Percentiles rank a stretch among this genome's conserved stretches.
Conservation (phyloP, 1,140 invertebrate species). For the Wiebesia pumilae region DNA sequence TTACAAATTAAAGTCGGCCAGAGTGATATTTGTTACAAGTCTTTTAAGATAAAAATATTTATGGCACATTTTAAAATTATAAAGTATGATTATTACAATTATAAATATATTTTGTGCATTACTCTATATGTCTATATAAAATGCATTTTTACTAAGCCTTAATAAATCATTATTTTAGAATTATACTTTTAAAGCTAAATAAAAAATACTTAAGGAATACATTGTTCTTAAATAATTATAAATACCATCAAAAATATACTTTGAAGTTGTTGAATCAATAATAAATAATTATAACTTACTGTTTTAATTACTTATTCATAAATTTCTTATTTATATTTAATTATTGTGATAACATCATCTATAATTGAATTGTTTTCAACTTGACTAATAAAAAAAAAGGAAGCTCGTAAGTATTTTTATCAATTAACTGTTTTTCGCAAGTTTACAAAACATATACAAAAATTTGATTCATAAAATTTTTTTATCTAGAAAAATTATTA, state of each 20-base stretch:
- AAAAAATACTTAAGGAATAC: not conserved
- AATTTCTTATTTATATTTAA: slow-evolving; percentile 16
- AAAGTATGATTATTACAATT: slow-evolving; percentile 31
- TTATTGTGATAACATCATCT: slow-evolving; percentile 25
- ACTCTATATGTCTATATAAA: slow-evolving; percentile 48
- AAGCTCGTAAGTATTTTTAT: slow-evolving; percentile 31
- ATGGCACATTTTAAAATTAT: slow-evolving; percentile 50
- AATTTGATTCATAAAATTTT: slow-evolving; percentile 32
- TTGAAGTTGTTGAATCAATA: not conserved
- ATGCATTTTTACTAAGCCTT: not conserved
- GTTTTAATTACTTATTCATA: slow-evolving; percentile 17
- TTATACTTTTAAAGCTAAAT: slow-evolving; percentile 6
- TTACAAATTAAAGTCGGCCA: slow-evolving; percentile 45
- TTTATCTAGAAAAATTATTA: slow-evolving; percentile 18
- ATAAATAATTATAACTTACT: slow-evolving; percentile 15
- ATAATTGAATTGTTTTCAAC: too few species aligned
- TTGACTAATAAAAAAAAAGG: slow-evolving; percentile 13
- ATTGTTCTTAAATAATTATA: not conserved
- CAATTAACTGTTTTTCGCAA: not conserved
- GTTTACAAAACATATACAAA: slow-evolving; percentile 6
- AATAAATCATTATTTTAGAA: slow-evolving; percentile 1
- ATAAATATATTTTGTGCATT: slow-evolving; percentile 47
- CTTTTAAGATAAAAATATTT: slow-evolving; percentile 41
- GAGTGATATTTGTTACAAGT: slow-evolving; percentile 38
- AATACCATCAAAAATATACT: not conserved